Conservation (phyloP, 2,113 vertebrate species). For the Melanotaenia duboulayi region DNA sequence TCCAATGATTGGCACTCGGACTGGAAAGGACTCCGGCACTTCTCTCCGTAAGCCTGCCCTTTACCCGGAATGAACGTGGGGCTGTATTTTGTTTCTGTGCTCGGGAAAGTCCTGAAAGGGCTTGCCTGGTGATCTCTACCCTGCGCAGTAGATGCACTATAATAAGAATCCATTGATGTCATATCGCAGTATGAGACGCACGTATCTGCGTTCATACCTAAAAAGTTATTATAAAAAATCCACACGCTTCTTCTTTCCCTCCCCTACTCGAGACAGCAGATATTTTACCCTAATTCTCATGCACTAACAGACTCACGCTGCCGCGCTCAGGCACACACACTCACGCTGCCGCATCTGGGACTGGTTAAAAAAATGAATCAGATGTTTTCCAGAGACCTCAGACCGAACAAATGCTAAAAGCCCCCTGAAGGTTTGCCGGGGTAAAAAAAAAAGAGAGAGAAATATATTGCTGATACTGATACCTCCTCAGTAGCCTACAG, state of each 20-base stretch:
- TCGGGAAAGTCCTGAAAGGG: conserved; percentile 95
- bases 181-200: conserved; percentile 98
- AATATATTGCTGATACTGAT: conserved; percentile 79
- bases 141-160: conserved; percentile 87
- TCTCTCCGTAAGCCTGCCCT: conserved; percentile 91
- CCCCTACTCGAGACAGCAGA: conserved; percentile 60
- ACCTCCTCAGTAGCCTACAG: conserved; percentile 71
- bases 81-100: conserved; percentile 92
- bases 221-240: conserved; percentile 76
- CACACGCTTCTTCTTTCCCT: conserved; percentile 72
- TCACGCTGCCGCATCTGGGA: conserved; percentile 85
- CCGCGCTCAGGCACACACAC: conserved; percentile 65
- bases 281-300: conserved; percentile 68
- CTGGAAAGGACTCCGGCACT: conserved; percentile 89
- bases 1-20: conserved; percentile 90
- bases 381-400: conserved; percentile 90
- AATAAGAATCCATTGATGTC: conserved; percentile 99
- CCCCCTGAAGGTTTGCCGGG: conserved; percentile 87
- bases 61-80: conserved; percentile 92
- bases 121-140: conserved; percentile 88
- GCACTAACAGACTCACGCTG: conserved; percentile 68
- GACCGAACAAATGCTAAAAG: conserved; percentile 87
- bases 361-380: conserved; percentile 89
- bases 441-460: conserved; percentile 69
- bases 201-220: conserved; percentile 98